Conservation (phyloP, 2,888 invertebrate genomes). For the Ichneumoninae sp. region DNA sequence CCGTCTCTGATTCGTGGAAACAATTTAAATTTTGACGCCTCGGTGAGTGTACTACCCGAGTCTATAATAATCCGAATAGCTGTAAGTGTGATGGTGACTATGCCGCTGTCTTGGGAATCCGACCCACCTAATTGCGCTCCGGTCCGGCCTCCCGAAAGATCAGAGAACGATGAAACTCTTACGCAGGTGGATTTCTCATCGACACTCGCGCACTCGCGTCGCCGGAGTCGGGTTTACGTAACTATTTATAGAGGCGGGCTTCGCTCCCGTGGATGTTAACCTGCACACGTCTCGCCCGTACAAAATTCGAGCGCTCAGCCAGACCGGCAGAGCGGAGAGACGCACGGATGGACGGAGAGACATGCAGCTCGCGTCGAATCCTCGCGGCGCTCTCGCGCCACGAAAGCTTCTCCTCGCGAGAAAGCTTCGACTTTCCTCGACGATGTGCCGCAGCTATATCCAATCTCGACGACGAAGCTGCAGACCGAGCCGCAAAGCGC, state of each 20-base stretch:
- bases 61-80: constrained; percentile 1
- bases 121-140: constrained; percentile 29
- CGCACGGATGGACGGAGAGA: constrained; percentile 13
- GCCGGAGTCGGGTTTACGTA: background rate
- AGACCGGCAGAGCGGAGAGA: background rate
- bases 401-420: constrained; percentile 31
- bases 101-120: constrained; percentile 52
- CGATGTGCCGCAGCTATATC: background rate
- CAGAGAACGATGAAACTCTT: constrained; percentile 50
- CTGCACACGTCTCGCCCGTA: background rate
- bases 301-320: constrained; percentile 14
- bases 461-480: constrained; percentile 12
- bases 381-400: background rate
- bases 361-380: constrained; percentile 20
- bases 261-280: constrained; percentile 3
- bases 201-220: constrained; percentile 40
- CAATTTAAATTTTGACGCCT: background rate
- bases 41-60: constrained; percentile 45
- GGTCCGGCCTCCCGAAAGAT: constrained; percentile 27
- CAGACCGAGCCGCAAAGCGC: constrained; percentile 56
- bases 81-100: background rate
- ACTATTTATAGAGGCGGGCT: constrained; percentile 43
- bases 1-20: constrained; percentile 7
- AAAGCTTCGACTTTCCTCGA: constrained; percentile 23
- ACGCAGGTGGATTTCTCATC: constrained; percentile 59